These are phyloP conservation scores for Drosophila barbarae DNA, from an alignment of 2,888 invertebrate genomes.

Conservation along the genomic window DNA sequence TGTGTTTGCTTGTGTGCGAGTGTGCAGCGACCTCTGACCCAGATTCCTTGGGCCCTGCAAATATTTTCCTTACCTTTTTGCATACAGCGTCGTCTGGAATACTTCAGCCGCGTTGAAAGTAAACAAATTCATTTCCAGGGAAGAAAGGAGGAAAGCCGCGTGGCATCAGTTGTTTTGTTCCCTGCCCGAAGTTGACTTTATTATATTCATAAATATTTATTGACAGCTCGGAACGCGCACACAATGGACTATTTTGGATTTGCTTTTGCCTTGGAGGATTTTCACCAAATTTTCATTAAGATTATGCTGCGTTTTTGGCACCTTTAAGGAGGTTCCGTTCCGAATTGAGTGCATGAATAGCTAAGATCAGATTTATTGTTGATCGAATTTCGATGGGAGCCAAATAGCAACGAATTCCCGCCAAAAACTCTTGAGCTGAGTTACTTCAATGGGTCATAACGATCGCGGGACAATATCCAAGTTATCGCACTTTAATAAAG, in stretches of 20 bases:
- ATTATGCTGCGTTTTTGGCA: conserved; percentile 28
- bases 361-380: conserved; percentile 5
- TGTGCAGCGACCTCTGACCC: conserved; percentile 62
- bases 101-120: conserved; percentile 47
- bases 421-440: conserved; percentile 25
- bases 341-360: background rate
- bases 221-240: conserved; percentile 54
- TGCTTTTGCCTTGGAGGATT: conserved; percentile 28
- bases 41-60: conserved; percentile 54
- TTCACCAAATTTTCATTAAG: conserved; percentile 42
- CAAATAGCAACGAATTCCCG: conserved; percentile 4
- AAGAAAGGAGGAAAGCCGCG: conserved; percentile 30
- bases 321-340: conserved; percentile 13
- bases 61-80: conserved; percentile 62
- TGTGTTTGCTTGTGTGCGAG: conserved; percentile 30
- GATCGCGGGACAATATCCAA: background rate
- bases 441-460: conserved; percentile 4
- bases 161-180: conserved; percentile 42
- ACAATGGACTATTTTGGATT: conserved; percentile 35
- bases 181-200: conserved; percentile 58
- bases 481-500: conserved; percentile 56
- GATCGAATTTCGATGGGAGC: conserved; percentile 5
- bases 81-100: conserved; percentile 49
- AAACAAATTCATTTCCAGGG: conserved; percentile 60
- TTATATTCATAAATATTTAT: conserved; percentile 69